Conservation (phyloP, 2,113 vertebrate genomes). For the Mystacornis crossleyi region DNA sequence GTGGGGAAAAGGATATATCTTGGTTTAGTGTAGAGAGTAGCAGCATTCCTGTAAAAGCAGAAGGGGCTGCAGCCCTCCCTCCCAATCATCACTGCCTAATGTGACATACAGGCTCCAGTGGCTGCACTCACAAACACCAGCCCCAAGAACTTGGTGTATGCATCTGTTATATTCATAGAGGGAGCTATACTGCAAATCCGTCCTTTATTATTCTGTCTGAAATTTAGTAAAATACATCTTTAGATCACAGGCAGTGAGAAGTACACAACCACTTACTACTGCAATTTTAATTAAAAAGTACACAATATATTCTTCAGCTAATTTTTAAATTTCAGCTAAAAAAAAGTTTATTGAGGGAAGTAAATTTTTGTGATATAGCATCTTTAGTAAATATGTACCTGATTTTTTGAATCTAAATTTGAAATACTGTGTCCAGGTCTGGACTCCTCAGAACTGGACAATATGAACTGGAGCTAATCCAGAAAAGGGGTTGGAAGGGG, state of each 20-base stretch:
- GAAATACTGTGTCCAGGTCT: fast-evolving
- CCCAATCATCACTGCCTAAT: background rate
- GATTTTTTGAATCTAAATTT: background rate
- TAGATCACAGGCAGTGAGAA: background rate
- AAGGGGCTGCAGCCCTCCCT: background rate
- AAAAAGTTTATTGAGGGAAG: background rate
- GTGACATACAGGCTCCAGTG: background rate
- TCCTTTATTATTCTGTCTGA: background rate
- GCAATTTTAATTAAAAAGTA: background rate
- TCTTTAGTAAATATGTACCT: background rate
- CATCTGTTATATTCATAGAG: fast-evolving
- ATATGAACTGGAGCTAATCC: background rate
- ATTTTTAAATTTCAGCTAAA: background rate
- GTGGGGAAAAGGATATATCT: background rate
- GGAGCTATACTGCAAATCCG: background rate
- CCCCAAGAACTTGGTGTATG: background rate
- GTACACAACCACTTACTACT: background rate
- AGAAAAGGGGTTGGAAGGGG: background rate
- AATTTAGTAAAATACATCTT: background rate
- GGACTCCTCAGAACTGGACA: background rate
- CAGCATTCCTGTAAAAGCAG: background rate
- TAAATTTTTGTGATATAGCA: background rate
- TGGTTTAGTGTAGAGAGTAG: background rate
- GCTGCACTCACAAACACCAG: background rate
- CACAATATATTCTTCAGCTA: background rate